These are phyloP conservation scores for Labeo rohita DNA, from an alignment of 2,113 vertebrate genomes.

Conservation along the genomic window DNA sequence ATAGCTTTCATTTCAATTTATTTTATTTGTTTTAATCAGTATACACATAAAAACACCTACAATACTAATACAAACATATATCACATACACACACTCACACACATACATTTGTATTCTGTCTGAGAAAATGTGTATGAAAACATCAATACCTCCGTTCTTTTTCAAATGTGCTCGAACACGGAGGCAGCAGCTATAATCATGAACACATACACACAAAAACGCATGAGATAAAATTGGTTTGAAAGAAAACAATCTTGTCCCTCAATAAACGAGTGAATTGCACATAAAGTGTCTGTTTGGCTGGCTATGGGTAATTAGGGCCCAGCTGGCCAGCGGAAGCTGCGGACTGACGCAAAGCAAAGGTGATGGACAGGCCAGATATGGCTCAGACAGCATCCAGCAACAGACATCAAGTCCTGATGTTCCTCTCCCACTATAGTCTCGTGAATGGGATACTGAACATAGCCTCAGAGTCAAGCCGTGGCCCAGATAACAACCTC, in stretches of 20 bases:
- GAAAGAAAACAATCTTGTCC: slow-evolving; percentile 54
- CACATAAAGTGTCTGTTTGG: slow-evolving; percentile 48
- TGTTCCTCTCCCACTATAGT: slow-evolving; percentile 11
- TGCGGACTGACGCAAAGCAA: not conserved
- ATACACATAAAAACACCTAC: no score
- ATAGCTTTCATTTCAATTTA: no score
- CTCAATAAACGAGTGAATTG: slow-evolving; percentile 53
- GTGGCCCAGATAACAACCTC: slow-evolving; percentile 15
- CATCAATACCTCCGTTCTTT: slow-evolving; percentile 10
- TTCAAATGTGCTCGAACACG: not conserved
- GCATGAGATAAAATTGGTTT: slow-evolving; percentile 37
- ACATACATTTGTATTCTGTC: not conserved
- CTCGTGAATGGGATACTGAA: slow-evolving; percentile 32
- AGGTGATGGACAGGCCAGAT: slow-evolving; percentile 38
- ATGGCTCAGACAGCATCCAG: slow-evolving; percentile 21
- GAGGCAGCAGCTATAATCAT: slow-evolving; percentile 13
- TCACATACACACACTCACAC: no score
- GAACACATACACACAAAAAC: not conserved
- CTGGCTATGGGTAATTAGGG: slow-evolving; percentile 45
- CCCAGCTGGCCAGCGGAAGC: slow-evolving; percentile 54
- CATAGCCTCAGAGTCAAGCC: slow-evolving; percentile 4
- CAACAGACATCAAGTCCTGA: slow-evolving; percentile 15
- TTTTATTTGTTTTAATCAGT: no score
- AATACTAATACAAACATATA: no score
- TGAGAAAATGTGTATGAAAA: slow-evolving; percentile 1